Evolutionary conservation across 2,888 invertebrate species (phyloP).

Genomic region (Leptinotarsa peninsularis): DNA sequence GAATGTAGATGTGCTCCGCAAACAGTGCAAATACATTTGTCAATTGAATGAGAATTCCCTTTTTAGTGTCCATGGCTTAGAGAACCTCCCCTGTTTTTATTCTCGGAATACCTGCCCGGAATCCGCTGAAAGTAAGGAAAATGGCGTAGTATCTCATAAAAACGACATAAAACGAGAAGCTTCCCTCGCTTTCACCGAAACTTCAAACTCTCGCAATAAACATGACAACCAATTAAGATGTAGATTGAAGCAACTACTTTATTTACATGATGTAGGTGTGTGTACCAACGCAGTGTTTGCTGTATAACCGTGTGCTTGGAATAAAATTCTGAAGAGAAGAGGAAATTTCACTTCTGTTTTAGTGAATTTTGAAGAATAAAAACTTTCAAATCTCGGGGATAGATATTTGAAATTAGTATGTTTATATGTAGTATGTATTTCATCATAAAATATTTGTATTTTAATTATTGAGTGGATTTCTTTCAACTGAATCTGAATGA

Average conservation of each 20-base stretch:
- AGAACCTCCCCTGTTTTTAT: constrained; percentile 6
- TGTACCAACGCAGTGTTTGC: constrained; percentile 38
- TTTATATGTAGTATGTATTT: no score
- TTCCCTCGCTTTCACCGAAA: constrained; percentile 46
- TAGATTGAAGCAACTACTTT: constrained; percentile 65
- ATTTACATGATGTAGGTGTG: constrained; percentile 66
- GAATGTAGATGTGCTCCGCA: neutral
- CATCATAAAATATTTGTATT: no score
- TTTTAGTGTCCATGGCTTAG: neutral
- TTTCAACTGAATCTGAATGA: no score
- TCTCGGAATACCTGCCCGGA: constrained; percentile 6
- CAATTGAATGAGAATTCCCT: constrained; percentile 19
- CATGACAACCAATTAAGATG: constrained; percentile 68
- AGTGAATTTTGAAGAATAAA: neutral
- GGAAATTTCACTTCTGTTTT: neutral
- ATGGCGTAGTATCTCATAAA: constrained; percentile 15
- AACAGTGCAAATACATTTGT: constrained; percentile 11
- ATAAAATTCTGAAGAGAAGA: neutral
- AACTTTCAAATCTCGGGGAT: no score
- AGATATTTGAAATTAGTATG: neutral
- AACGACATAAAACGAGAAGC: constrained; percentile 16
- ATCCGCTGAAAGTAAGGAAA: constrained; percentile 7
- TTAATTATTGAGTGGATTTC: no score
- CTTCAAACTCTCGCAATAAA: constrained; percentile 64
- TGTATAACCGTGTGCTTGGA: neutral